A percentile compares a stretch with the other conserved stretches of the same genome.
Conservation (phyloP, 2,888 invertebrate genomes). For the Noctua comes region DNA sequence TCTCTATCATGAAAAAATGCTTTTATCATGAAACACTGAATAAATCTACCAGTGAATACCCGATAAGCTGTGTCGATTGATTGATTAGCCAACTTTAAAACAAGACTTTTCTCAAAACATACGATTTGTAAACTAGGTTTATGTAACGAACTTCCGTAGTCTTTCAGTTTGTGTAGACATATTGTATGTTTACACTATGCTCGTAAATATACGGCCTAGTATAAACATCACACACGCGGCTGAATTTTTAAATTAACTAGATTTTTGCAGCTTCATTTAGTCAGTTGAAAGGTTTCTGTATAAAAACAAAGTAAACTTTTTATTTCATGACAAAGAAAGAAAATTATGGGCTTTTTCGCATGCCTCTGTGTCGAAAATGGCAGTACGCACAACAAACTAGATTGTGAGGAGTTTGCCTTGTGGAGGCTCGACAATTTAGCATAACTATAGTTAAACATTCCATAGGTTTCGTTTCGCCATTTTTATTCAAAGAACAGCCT, state of each 20-base stretch:
- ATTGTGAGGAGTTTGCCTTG: background rate
- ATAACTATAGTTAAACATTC: background rate
- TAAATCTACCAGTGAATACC: background rate
- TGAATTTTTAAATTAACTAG: background rate
- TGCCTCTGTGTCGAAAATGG: background rate
- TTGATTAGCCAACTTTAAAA: slow-evolving; percentile 13
- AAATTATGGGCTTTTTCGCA: background rate
- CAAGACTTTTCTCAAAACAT: slow-evolving; percentile 16
- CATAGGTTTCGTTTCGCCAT: background rate
- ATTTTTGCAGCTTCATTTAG: background rate
- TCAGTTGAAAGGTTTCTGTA: background rate
- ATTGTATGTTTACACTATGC: slow-evolving; percentile 22
- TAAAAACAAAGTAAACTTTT: background rate
- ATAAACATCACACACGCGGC: slow-evolving; percentile 9
- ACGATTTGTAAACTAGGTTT: slow-evolving; percentile 33
- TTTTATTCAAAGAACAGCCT: background rate
- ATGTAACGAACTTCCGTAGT: slow-evolving; percentile 34
- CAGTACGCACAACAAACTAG: background rate
- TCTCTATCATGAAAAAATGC: background rate
- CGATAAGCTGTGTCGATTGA: background rate
- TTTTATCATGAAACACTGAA: background rate
- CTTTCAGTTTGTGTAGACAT: background rate
- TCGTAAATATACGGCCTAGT: slow-evolving; percentile 14
- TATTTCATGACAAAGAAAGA: background rate
- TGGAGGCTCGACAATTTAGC: background rate